Percentiles rank a stretch among this genome's conserved stretches.
Evolutionary conservation across 1,140 invertebrate species (phyloP).

Genomic region (Mycetomoellerius zeteki): DNA sequence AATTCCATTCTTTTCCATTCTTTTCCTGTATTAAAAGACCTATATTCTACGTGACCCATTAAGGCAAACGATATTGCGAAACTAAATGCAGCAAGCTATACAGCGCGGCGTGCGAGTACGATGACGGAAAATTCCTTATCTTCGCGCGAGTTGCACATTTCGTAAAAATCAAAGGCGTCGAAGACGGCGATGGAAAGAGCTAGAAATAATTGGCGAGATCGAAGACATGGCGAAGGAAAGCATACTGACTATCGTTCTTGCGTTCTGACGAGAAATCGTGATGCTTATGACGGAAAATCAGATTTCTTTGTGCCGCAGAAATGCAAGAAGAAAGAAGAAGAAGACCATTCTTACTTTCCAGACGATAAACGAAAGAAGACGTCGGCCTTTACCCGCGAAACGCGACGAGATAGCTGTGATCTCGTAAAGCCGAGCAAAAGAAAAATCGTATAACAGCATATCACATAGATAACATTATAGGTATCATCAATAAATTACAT

Average conservation of each 20-base stretch:
- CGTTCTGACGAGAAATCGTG: not conserved
- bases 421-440: not conserved
- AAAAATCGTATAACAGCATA: not conserved
- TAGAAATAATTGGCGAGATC: conserved; percentile 50
- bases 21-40: not conserved
- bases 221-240: conserved; percentile 1
- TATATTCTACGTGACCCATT: not conserved
- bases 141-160: conserved; percentile 59
- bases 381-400: conserved; percentile 1
- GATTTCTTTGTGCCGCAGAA: conserved; percentile 34
- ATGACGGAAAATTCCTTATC: conserved; percentile 83
- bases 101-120: conserved; percentile 58
- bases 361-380: conserved; percentile 22
- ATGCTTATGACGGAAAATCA: conserved; percentile 30
- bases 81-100: conserved; percentile 22
- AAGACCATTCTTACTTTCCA: conserved; percentile 15
- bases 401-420: conserved; percentile 5
- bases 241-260: not conserved
- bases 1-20: not conserved
- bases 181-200: conserved; percentile 11
- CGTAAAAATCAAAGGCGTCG: conserved; percentile 78
- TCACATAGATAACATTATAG: not conserved
- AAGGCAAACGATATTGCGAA: conserved; percentile 67
- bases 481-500: not conserved
- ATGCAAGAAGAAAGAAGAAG: not conserved